Evolutionary conservation across 2,888 invertebrate species (phyloP).

Genomic region (Drosophila suboccidentalis): DNA sequence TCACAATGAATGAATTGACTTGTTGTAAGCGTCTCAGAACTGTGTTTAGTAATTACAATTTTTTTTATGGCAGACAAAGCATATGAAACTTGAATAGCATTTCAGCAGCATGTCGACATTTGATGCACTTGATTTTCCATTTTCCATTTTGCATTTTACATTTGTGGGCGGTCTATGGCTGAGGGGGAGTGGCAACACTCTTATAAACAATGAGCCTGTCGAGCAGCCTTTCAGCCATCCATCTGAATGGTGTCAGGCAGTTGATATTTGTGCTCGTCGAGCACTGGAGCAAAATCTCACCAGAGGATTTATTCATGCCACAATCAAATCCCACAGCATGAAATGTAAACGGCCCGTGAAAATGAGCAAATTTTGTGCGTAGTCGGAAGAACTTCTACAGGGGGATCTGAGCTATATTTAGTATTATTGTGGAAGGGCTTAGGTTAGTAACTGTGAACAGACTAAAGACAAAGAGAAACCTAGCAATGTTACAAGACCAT

Average conservation of each 20-base stretch:
- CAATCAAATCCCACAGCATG: slow-evolving; percentile 22
- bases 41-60: slow-evolving; percentile 39
- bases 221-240: slow-evolving; percentile 27
- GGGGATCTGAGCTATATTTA: not conserved
- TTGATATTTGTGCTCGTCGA: slow-evolving; percentile 46
- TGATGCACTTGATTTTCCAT: slow-evolving; percentile 17
- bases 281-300: slow-evolving; percentile 46
- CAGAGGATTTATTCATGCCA: slow-evolving; percentile 46
- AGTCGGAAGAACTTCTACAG: slow-evolving; percentile 17
- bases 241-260: slow-evolving; percentile 42
- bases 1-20: slow-evolving; percentile 9
- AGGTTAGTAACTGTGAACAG: not conserved
- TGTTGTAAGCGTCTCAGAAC: slow-evolving; percentile 18
- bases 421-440: not conserved
- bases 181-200: slow-evolving; percentile 8
- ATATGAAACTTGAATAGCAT: slow-evolving; percentile 49
- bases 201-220: slow-evolving; percentile 49
- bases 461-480: not conserved
- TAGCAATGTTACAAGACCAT: not conserved
- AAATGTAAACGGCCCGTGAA: slow-evolving; percentile 35
- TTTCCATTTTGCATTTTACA: slow-evolving; percentile 9
- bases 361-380: slow-evolving; percentile 43
- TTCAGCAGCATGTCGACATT: slow-evolving; percentile 1
- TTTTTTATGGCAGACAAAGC: slow-evolving; percentile 43
- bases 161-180: not conserved